Evolutionary conservation across 37 sponge, comb jelly and placozoan genomes (phyloP), one percentile per base, ranked within the genome.

Genomic region (Crambe crambe): DNA sequence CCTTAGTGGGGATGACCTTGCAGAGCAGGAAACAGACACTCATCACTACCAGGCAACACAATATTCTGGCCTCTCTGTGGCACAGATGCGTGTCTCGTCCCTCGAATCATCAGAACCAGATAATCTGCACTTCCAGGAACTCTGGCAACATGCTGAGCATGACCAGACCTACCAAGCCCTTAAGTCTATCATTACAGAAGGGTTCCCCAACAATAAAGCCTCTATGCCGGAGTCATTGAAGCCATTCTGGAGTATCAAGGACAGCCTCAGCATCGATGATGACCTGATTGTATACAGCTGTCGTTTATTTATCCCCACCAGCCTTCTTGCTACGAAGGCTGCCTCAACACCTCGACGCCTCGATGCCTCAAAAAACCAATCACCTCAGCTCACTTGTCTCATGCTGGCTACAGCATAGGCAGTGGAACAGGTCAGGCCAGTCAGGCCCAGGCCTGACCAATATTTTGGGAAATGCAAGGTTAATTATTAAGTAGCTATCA

Each of bases 131-230:
- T 29, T 82, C 2, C 74, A 73, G 62, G 83, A 73, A 2, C 75
- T 82, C 0, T 57, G 74, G 5, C 25, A 64, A 20, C 54, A 63
- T 27, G 83, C 75, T 32, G 68, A 74, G 3, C 12, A 82, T 1
- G 83, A 82, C 57, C 42, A 17, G 17, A 75, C 72, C 6, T 82
- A 82, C 68, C 67, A 82, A 73, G 37, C 2, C 36, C 67, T 82
- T 41, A 42, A 64, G 44, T 1, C 61, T 2, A 27, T 47, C 67
- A 82, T 82, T 41, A 42, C 22, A 8, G 29, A 43, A 8, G 83
- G 83, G 3, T 82, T 82, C 68, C 83, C 83, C 10, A 27, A 82
- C 37, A 42, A 82, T 2, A 44, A 37, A 23, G 27, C 26, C 37
- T 37, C 27, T 2, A 17, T 82, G 35, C 74, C 75, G 0, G 57